Percentiles rank a stretch among this genome's conserved stretches.
These are phyloP conservation scores for Lordiphosa clarofinis DNA, from an alignment of 1,140 invertebrate genomes.

Conservation along the genomic window DNA sequence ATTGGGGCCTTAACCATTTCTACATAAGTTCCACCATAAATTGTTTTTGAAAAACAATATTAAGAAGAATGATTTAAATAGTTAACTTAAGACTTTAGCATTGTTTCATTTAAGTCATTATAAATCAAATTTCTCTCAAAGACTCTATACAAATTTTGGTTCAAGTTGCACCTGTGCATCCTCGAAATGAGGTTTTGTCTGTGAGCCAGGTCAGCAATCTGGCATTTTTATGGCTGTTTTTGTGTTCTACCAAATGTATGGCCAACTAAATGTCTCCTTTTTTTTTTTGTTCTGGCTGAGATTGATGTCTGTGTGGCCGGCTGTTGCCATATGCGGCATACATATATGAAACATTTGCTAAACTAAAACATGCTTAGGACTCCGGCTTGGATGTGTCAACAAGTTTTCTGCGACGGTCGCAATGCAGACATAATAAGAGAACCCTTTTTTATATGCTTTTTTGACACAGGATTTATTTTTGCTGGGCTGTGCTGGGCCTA, in stretches of 20 bases:
- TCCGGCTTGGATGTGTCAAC: conserved; percentile 1
- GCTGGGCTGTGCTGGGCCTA: too few relatives aligned
- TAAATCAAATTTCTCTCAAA: too few relatives aligned
- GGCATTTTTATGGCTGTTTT: conserved; percentile 4
- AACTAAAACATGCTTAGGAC: not conserved
- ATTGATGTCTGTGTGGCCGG: conserved; percentile 16
- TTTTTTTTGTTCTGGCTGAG: conserved; percentile 1
- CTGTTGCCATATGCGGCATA: conserved; percentile 11
- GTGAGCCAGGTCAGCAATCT: conserved; percentile 7
- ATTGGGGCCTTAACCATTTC: too few relatives aligned
- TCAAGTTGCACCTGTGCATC: not conserved
- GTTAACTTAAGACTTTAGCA: too few relatives aligned
- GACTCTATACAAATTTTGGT: too few relatives aligned
- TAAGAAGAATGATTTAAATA: too few relatives aligned
- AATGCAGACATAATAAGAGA: conserved; percentile 7
- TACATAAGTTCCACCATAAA: too few relatives aligned
- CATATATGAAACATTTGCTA: conserved; percentile 5
- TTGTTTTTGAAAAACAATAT: too few relatives aligned
- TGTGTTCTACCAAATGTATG: not conserved
- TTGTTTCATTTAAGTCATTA: too few relatives aligned
- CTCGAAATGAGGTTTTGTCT: not conserved
- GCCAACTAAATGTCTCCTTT: conserved; percentile 7
- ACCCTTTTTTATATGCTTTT: too few relatives aligned
- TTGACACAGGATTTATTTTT: too few relatives aligned
- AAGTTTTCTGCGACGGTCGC: conserved; percentile 1